Evolutionary conservation across 2,888 invertebrate species (phyloP).

Genomic region (Agrypnus murinus): DNA sequence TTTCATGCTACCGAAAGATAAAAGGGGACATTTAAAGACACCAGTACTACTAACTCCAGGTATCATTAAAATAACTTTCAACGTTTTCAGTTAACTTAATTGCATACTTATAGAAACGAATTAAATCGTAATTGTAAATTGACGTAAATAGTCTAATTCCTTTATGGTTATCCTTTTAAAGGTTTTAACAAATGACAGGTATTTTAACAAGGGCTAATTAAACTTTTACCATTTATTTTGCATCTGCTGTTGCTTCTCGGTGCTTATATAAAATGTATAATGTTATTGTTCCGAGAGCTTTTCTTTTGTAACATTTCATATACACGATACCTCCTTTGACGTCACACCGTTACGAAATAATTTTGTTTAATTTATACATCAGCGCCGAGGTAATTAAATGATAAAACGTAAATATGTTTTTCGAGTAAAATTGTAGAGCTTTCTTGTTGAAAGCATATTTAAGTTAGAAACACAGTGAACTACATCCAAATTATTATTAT

Average conservation of each 20-base stretch:
- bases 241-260: background rate
- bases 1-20: constrained; percentile 33
- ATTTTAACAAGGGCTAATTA: constrained; percentile 30
- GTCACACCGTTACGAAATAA: no score
- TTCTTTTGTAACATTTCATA: no score
- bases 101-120: constrained; percentile 18
- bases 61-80: constrained; percentile 27
- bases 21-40: constrained; percentile 19
- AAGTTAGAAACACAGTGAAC: no score
- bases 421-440: no score
- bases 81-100: constrained; percentile 1
- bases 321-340: no score
- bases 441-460: no score
- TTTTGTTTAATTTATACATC: no score
- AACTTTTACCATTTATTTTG: constrained; percentile 7
- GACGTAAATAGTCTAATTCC: constrained; percentile 28
- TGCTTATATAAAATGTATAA: no score
- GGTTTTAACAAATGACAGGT: constrained; percentile 23
- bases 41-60: background rate
- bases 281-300: no score
- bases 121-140: constrained; percentile 25
- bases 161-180: constrained; percentile 2
- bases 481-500: no score
- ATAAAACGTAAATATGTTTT: no score
- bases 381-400: no score